These are phyloP conservation scores for Scophthalmus maximus DNA, from an alignment of 2,113 vertebrate genomes.

Conservation along the genomic window DNA sequence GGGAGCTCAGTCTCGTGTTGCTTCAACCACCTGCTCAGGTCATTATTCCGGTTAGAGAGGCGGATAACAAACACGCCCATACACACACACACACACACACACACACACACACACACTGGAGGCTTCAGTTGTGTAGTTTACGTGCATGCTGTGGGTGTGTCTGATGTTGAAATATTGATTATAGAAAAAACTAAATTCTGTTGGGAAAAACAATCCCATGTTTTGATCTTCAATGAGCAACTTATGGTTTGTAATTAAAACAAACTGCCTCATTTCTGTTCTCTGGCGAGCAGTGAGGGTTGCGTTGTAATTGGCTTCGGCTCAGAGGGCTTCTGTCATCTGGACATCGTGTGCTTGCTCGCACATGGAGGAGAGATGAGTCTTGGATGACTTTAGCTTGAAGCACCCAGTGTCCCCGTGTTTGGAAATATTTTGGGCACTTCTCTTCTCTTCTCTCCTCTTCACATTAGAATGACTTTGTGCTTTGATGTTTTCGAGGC, in stretches of 20 bases:
- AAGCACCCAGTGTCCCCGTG: background rate
- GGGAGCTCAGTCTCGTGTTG: constrained; percentile 48
- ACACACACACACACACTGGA: constrained; percentile 4
- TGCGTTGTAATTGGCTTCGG: constrained; percentile 47
- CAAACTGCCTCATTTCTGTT: constrained; percentile 16
- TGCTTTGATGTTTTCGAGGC: constrained; percentile 23
- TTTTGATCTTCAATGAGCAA: constrained; percentile 8
- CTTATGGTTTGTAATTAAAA: constrained; percentile 33
- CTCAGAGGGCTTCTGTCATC: constrained; percentile 10
- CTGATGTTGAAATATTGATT: background rate
- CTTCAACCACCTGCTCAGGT: constrained; percentile 31
- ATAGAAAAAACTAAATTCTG: background rate
- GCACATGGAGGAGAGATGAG: background rate
- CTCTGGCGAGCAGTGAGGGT: constrained; percentile 10
- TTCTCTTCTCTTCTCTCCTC: background rate
- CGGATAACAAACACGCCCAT: constrained; percentile 1
- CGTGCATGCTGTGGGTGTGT: background rate
- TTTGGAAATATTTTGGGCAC: background rate
- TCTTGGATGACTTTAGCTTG: background rate
- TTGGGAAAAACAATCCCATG: background rate
- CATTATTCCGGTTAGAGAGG: background rate
- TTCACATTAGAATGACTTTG: constrained; percentile 41
- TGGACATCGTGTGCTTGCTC: background rate
- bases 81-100: constrained; percentile 16
- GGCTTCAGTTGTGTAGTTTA: constrained; percentile 6